A percentile compares a stretch with the other conserved stretches of the same genome.
Conservation (phyloP, 2,113 vertebrate genomes). For the Neolamprologus tretocephalus region DNA sequence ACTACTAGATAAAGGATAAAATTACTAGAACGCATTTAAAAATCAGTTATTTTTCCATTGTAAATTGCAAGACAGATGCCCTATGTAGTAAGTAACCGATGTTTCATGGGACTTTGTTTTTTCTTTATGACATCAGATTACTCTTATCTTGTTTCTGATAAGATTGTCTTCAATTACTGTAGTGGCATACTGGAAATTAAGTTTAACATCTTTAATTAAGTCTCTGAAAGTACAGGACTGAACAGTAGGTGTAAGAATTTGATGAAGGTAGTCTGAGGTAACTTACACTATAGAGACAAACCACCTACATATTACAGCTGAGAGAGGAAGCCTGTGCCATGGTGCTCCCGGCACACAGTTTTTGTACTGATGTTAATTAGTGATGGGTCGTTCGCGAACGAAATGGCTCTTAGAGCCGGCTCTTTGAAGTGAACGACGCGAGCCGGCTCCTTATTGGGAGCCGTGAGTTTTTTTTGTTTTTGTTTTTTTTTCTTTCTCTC, state of each 20-base stretch:
- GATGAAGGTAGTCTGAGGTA: neutral
- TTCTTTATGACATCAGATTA: neutral
- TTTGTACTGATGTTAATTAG: neutral
- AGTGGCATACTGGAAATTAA: neutral
- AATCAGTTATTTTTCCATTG: neutral
- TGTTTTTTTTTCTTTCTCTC: too few species aligned
- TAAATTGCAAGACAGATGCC: neutral
- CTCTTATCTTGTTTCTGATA: neutral
- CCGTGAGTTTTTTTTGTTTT: too few species aligned
- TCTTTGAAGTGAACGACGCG: too few species aligned
- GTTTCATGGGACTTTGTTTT: neutral
- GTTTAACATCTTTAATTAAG: neutral
- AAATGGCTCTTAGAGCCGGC: too few species aligned
- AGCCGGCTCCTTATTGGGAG: too few species aligned
- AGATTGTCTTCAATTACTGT: neutral
- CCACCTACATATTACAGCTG: neutral
- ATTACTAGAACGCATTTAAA: neutral
- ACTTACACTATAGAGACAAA: neutral
- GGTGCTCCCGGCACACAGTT: neutral
- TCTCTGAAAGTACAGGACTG: neutral
- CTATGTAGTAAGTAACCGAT: neutral
- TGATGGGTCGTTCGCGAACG: too few species aligned
- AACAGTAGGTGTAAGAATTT: neutral
- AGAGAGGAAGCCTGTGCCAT: neutral
- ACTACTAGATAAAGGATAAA: neutral